phyloP scores from a whole-genome alignment of 2,888 invertebrate genomes.

The Rhabditoides inermis region DNA sequence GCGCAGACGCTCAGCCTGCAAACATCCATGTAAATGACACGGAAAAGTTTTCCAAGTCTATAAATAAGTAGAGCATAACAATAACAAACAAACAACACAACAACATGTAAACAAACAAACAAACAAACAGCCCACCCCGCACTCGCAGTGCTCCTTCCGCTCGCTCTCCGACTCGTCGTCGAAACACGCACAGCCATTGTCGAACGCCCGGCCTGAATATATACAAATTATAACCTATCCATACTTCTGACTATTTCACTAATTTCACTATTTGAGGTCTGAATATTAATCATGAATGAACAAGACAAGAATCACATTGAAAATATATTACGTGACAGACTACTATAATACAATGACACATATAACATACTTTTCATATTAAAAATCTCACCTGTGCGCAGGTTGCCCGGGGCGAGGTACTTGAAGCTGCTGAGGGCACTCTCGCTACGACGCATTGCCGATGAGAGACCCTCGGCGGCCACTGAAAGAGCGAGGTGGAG shows the following conservation, averaged over 20 bases:
- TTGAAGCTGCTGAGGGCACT: conserved; percentile 3
- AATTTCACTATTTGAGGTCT: too few relatives aligned
- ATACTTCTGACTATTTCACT: too few relatives aligned
- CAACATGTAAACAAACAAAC: too few relatives aligned
- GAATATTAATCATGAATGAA: too few relatives aligned
- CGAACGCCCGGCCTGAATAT: conserved; percentile 78
- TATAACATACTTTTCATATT: too few relatives aligned
- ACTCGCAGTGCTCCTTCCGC: conserved; percentile 64
- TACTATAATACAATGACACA: too few relatives aligned
- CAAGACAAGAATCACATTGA: too few relatives aligned
- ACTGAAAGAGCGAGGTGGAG: not conserved
- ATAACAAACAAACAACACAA: conserved; percentile 1
- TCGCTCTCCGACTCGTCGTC: conserved; percentile 8
- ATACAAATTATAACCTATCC: too few relatives aligned
- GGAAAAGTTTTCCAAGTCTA: not conserved
- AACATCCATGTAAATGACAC: too few relatives aligned
- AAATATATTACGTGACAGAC: too few relatives aligned
- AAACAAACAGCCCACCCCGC: conserved; percentile 60
- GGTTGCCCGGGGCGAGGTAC: not conserved
- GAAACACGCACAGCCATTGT: conserved; percentile 75
- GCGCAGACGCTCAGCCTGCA: conserved; percentile 14
- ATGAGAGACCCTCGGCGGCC: too few relatives aligned
- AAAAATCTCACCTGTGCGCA: conserved; percentile 1
- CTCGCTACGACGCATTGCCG: conserved; percentile 4
- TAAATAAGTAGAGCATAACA: not conserved